A percentile compares a stretch with the other conserved stretches of the same genome.
Conservation (phyloP, 2,888 invertebrate species). For the Alloscopus bannaensis region DNA sequence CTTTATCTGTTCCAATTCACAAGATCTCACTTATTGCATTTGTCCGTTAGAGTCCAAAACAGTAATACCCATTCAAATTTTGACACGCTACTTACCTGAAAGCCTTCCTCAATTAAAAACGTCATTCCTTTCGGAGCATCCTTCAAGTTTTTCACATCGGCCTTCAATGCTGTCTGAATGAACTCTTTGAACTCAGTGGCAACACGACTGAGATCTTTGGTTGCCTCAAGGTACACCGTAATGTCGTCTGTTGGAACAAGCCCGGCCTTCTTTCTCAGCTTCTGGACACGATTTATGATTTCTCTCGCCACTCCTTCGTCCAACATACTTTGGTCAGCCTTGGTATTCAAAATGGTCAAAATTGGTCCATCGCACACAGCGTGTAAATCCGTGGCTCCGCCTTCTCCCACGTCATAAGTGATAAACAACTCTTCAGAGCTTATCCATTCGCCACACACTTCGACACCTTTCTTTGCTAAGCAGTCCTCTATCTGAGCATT, state of each 20-base stretch:
- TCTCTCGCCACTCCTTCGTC: slow-evolving; percentile 97
- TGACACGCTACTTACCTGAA: slow-evolving; percentile 73
- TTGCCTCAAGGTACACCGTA: slow-evolving; percentile 84
- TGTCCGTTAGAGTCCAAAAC: no score
- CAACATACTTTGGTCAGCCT: slow-evolving; percentile 93
- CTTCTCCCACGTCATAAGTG: slow-evolving; percentile 75
- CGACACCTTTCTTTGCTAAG: slow-evolving; percentile 83
- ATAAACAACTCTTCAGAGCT: slow-evolving; percentile 76
- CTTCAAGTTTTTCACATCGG: slow-evolving; percentile 81
- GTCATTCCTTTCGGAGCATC: slow-evolving; percentile 77
- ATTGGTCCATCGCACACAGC: slow-evolving; percentile 75
- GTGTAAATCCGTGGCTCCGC: slow-evolving; percentile 65
- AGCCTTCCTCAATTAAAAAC: slow-evolving; percentile 82
- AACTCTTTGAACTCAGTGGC: slow-evolving; percentile 84
- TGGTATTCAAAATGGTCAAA: slow-evolving; percentile 83
- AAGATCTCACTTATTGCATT: no score
- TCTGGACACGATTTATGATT: slow-evolving; percentile 96
- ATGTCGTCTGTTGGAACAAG: slow-evolving; percentile 94
- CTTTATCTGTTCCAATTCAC: slow-evolving; percentile 63
- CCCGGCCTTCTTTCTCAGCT: slow-evolving; percentile 94
- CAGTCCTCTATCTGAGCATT: slow-evolving; percentile 88
- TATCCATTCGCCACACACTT: slow-evolving; percentile 83
- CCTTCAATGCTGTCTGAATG: slow-evolving; percentile 89
- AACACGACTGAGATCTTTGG: slow-evolving; percentile 82
- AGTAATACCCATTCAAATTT: no score